phyloP scores from a whole-genome alignment of 2,797 vertebrate species.

The Sylvilagus floridanus region DNA sequence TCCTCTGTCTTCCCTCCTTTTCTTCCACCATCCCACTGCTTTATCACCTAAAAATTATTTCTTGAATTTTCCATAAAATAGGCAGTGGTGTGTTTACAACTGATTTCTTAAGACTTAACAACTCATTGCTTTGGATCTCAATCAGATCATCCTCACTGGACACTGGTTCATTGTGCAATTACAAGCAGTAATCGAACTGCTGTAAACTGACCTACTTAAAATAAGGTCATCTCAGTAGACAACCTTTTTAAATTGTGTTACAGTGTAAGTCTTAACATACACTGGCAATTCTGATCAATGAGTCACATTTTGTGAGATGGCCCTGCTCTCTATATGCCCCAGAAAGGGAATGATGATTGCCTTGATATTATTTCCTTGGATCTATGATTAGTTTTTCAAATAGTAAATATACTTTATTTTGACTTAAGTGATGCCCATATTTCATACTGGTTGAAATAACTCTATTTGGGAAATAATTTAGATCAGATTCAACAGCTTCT shows the following conservation, averaged over 20 bases:
- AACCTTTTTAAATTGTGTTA: conserved; percentile 65
- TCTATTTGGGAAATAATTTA: conserved; percentile 45
- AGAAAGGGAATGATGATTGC: neutral
- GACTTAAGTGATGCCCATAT: neutral
- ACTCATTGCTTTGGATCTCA: conserved; percentile 30
- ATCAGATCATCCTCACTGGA: conserved; percentile 54
- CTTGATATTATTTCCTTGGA: neutral
- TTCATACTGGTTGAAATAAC: conserved; percentile 4
- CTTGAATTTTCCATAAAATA: conserved; percentile 8
- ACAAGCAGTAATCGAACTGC: conserved; percentile 19
- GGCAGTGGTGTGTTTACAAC: neutral
- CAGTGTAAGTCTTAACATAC: conserved; percentile 64
- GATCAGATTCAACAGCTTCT: neutral
- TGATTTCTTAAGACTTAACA: conserved; percentile 46
- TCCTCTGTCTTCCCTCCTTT: neutral
- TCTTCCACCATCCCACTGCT: neutral
- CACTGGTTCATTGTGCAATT: conserved; percentile 22
- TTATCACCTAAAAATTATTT: neutral
- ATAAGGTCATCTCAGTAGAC: conserved; percentile 53
- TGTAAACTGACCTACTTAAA: conserved; percentile 42
- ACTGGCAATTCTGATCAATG: conserved; percentile 60
- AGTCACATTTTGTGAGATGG: conserved; percentile 44
- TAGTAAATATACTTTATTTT: conserved; percentile 41
- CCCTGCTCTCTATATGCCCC: neutral
- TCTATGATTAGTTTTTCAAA: neutral